phyloP scores from a whole-genome alignment of 2,113 vertebrate genomes.

The Brachirus orientalis region DNA sequence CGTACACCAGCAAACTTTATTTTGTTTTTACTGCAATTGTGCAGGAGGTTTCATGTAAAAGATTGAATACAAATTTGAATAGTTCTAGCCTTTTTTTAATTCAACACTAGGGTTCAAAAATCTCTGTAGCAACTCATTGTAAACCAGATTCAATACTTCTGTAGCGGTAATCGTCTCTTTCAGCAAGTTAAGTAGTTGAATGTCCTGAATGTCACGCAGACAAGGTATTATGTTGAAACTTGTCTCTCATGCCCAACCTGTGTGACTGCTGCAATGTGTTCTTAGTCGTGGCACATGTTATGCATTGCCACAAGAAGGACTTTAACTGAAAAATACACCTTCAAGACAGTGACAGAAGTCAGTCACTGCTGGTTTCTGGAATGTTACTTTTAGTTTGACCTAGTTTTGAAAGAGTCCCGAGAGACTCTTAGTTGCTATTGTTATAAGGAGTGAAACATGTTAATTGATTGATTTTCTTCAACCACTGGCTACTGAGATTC shows the following conservation, averaged over 20 bases:
- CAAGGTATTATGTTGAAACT: constrained; percentile 2
- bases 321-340: neutral
- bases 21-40: constrained; percentile 36
- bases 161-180: constrained; percentile 21
- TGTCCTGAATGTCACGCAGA: constrained; percentile 13
- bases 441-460: constrained; percentile 26
- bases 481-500: constrained; percentile 33
- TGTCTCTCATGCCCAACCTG: constrained; percentile 13
- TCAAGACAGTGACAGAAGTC: constrained; percentile 7
- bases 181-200: constrained; percentile 8
- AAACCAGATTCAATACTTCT: neutral
- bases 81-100: constrained; percentile 28
- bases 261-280: constrained; percentile 27
- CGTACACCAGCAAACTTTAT: constrained; percentile 14
- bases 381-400: constrained; percentile 56
- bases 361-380: neutral
- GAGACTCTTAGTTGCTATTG: constrained; percentile 19
- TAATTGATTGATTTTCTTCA: constrained; percentile 54
- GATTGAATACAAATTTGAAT: constrained; percentile 26
- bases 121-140: constrained; percentile 10
- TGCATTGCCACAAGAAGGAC: constrained; percentile 38
- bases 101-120: constrained; percentile 1
- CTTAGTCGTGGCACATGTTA: no score
- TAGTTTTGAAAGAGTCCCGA: constrained; percentile 37
- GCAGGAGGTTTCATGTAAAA: constrained; percentile 27